Base-by-base conservation (phyloP, 1,140 invertebrate genomes). In the Achroia grisella region DNA sequence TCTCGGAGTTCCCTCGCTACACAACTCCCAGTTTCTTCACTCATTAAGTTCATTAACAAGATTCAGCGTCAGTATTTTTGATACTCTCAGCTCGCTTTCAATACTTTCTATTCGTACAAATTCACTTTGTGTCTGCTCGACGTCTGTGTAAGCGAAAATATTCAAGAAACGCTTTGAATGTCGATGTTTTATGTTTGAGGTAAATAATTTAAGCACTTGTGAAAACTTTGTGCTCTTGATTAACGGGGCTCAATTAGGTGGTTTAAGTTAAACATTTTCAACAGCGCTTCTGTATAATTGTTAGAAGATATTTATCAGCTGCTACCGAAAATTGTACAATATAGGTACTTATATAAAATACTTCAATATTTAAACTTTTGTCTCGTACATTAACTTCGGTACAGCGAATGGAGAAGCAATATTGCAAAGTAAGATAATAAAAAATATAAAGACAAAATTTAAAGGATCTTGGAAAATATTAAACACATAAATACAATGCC, bases 31-130 rank as follows among this genome's bases (percentile, higher is more conserved):
- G 64, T 73, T 71, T 60, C 66, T 71, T 71, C 59, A 62, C 73
- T 81, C 72, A 81, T 80, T 81, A 77, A 77, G 56, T 82, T 81
- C 71, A 77, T 77, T 81, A 81, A 81, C 65, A 62, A 82, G 64
- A 77, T 69, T 70, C 67, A 65, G 57, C 65, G 69, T 76, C 65
- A 74, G 71, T 77, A 75, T 81, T 79, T 83, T 84, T 77, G 73
- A 76, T 71, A 63, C 56, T 79, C 57, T 60, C 62, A 53, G 59
- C 66, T 73, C 63, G 56, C 67, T 79, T 69, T 78, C 69, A 78
- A 83, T 79, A 76, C 73, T 74, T 70, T 67, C 65, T 72, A 78
- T 78, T 71, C 62, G 65, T 62, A 60, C 65, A 23, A 73, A 70
- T 73, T 72, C 65, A 66, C 62, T 77, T 71, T 74, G 68, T 72